Conservation (phyloP, 2,888 invertebrate genomes). For the Eledona agricola region DNA sequence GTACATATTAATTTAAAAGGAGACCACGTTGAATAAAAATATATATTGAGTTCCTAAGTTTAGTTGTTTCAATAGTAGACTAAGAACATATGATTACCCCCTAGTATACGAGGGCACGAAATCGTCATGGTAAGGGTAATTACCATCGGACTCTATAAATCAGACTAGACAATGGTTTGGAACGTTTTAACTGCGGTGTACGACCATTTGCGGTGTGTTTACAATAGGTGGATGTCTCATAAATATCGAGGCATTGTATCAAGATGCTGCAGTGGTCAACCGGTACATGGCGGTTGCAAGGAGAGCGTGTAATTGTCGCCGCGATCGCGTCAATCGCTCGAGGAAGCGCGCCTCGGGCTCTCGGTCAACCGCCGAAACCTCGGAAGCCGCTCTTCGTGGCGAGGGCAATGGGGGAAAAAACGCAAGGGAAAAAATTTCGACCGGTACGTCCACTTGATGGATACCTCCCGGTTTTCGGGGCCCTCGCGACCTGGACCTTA, state of each 20-base stretch:
- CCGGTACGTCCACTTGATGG: conserved; percentile 32
- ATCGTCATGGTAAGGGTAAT: conserved; percentile 32
- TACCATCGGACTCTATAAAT: conserved; percentile 43
- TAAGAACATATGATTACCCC: too few species aligned
- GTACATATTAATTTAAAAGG: too few species aligned
- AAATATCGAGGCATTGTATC: conserved; percentile 49
- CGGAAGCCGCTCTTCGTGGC: conserved; percentile 13
- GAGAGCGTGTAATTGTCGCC: conserved; percentile 40
- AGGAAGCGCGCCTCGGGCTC: conserved; percentile 3
- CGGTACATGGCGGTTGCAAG: conserved; percentile 43
- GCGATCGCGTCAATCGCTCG: background rate
- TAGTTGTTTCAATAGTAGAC: too few species aligned
- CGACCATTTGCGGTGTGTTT: conserved; percentile 46
- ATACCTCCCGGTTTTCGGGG: conserved; percentile 13
- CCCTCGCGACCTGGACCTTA: conserved; percentile 15
- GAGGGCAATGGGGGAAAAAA: conserved; percentile 12
- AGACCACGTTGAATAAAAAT: too few species aligned
- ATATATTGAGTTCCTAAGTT: too few species aligned
- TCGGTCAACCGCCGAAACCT: conserved; percentile 24
- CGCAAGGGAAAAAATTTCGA: conserved; percentile 6
- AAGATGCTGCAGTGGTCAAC: conserved; percentile 45
- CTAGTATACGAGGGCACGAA: too few species aligned
- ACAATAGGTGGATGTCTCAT: conserved; percentile 52
- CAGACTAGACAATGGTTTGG: conserved; percentile 44
- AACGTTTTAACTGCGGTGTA: conserved; percentile 39